These are phyloP conservation scores for Conopomorpha cramerella DNA, from an alignment of 1,140 invertebrate species.

Conservation along the genomic window DNA sequence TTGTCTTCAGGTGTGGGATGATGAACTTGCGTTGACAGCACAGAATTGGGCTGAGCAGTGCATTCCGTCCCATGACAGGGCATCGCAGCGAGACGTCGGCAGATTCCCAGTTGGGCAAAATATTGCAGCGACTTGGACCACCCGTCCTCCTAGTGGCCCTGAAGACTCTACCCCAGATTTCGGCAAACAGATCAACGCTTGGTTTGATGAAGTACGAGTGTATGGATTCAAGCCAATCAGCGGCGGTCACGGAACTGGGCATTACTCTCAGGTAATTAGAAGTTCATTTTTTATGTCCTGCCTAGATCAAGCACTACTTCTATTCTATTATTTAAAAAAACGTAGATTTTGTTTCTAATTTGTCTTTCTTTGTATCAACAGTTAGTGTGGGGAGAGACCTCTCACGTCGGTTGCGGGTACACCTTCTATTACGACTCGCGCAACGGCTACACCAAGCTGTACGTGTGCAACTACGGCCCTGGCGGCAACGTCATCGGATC, in stretches of 20 bases:
- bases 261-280: slow-evolving; percentile 78
- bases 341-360: slow-evolving; percentile 1
- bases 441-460: slow-evolving; percentile 77
- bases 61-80: slow-evolving; percentile 72
- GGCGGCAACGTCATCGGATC: slow-evolving; percentile 78
- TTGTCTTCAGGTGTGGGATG: slow-evolving; percentile 75
- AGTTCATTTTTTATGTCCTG: too few relatives aligned
- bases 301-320: too few relatives aligned
- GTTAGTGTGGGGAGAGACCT: slow-evolving; percentile 81
- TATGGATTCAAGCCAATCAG: slow-evolving; percentile 68
- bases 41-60: slow-evolving; percentile 85
- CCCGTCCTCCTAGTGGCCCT: slow-evolving; percentile 62
- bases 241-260: slow-evolving; percentile 71
- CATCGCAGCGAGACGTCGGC: slow-evolving; percentile 59
- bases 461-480: slow-evolving; percentile 86
- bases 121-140: slow-evolving; percentile 79
- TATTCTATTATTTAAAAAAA: too few relatives aligned
- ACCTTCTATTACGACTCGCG: slow-evolving; percentile 74
- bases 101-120: slow-evolving; percentile 84
- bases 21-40: slow-evolving; percentile 79
- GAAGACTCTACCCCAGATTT: slow-evolving; percentile 71
- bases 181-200: slow-evolving; percentile 71
- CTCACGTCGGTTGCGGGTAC: slow-evolving; percentile 80
- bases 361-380: slow-evolving; percentile 39
- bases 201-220: slow-evolving; percentile 80